Evolutionary conservation across 2,888 invertebrate genomes (phyloP), one percentile per base, ranked within the genome.

Genomic region (Pycnomerus fuliginosus): DNA sequence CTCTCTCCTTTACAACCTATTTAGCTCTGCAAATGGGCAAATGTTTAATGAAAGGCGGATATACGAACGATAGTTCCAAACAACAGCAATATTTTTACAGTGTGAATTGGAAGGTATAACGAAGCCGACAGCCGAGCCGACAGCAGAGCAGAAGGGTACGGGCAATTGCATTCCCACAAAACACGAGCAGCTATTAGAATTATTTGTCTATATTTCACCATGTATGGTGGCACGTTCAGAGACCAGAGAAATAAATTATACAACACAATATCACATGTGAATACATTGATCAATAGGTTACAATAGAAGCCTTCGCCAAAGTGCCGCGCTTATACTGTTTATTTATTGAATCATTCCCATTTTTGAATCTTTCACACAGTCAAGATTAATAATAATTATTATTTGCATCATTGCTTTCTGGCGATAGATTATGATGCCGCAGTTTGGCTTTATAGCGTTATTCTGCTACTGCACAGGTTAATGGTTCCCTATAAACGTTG

Each of bases 211-310:
- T 62, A 59, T 60, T 61, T 63, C 55, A 63, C 52, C 55, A 58
- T 61, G 57, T 60, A 50, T 60, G n/a, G n/a, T n/a, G 54, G 56
- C 58, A 56, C 57, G 57, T 61, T 44, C 55, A 50, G 51, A 56
- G 56, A 45, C 50, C 44, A 43, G 45, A 50, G 43, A 50, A 51
- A 61, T 61, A 61, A 62, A 61, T 61, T 57, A 60, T 53, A 44
- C 38, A 33, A 54, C 53, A 58, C 61, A 59, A 61, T 62, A 62
- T 61, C 61, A 58, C 61, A 59, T 58, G 58, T 57, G 58, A 61
- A 61, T 63, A 62, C 62, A 60, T 53, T 62, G 61, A 62, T 64
- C 61, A 61, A 62, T 61, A 52, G 56, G 46, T 53, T 58, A 62
- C 62, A 60, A 62, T 59, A 52, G 62, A 48, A 52, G 52, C 34